Conservation (phyloP, 2,888 invertebrate species). For the Sarcophaga caerulescens region DNA sequence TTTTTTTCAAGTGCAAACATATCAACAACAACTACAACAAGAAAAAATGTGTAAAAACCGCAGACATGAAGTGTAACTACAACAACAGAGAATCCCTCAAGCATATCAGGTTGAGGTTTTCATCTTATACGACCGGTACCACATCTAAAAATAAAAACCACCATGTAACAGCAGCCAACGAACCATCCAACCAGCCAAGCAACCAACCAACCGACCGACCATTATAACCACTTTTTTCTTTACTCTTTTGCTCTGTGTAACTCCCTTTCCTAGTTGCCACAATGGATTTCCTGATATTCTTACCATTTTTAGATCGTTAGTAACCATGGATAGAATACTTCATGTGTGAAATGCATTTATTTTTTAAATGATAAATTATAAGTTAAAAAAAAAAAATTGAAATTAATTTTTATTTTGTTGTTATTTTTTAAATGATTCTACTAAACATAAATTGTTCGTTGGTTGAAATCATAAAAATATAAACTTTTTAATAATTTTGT, state of each 20-base stretch:
- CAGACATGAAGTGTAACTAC: constrained; percentile 68
- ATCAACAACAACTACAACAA: constrained; percentile 29
- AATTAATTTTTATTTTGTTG: constrained; percentile 28
- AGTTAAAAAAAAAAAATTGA: background rate
- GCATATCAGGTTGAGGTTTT: constrained; percentile 66
- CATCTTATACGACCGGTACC: constrained; percentile 47
- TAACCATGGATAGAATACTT: constrained; percentile 29
- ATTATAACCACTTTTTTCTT: constrained; percentile 50
- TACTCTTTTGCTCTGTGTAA: constrained; percentile 20
- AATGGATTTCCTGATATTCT: background rate
- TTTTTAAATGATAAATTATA: constrained; percentile 42
- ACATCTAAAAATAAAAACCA: constrained; percentile 10
- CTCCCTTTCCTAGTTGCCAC: too few species aligned
- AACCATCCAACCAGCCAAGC: constrained; percentile 11
- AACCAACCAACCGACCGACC: constrained; percentile 16
- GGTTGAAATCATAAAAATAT: too few species aligned
- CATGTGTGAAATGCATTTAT: constrained; percentile 59
- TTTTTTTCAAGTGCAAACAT: constrained; percentile 55
- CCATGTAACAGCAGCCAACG: constrained; percentile 11
- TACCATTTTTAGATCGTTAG: constrained; percentile 24
- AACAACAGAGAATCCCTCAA: constrained; percentile 68
- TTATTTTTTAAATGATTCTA: background rate
- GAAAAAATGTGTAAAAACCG: constrained; percentile 63
- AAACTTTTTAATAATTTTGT: background rate
- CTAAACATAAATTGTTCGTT: background rate